Base-by-base conservation (phyloP, 2,888 invertebrate genomes). In the Digitonthophagus gazella region DNA sequence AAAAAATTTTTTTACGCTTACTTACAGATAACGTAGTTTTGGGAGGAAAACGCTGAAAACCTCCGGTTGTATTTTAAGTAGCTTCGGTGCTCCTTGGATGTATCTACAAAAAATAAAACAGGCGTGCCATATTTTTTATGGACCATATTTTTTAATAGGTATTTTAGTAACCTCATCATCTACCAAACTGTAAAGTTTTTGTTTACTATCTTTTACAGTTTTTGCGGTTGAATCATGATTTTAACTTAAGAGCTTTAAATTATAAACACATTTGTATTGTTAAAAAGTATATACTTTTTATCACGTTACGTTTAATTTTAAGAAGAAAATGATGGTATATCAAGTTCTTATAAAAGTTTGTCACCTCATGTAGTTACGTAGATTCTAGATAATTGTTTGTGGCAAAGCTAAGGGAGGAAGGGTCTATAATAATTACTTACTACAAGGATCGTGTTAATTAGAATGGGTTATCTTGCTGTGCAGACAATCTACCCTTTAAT, bases 1-100 rank as follows among this genome's bases (percentile, higher is more conserved):
- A n/a, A n/a, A n/a, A n/a, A n/a, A n/a, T n/a, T n/a, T n/a, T 22
- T 22, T 4, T 3, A 22, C 3, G 6, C 3, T 22, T 75, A 83
- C 83, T 83, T 79, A 83, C 83, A 83, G 67, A 65, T 81, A 80
- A 76, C 81, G 80, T 22, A 83, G 75, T 44, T 77, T 79, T 5
- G 83, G 83, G 11, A 84, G 74, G 66, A 76, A 75, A 0, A 80
- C 80, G 65, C 75, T 78, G 73, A 84, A 83, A 0, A 84, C 81
- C 63, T 81, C 80, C 1, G 81, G 80, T 28, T 82, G 79, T 58
- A 83, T 82, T 75, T 80, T 80, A n/a, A 80, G 74, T 55, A 83
- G 74, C 58, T 80, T 81, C 4, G 83, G 83, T 11, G 82, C 83
- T 67, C 79, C 75, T 69, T 81, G 80, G 58, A 83, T 82, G 71